These are phyloP conservation scores for Aselliscus stoliczkanus DNA, from an alignment of 2,797 vertebrate species.

Conservation along the genomic window DNA sequence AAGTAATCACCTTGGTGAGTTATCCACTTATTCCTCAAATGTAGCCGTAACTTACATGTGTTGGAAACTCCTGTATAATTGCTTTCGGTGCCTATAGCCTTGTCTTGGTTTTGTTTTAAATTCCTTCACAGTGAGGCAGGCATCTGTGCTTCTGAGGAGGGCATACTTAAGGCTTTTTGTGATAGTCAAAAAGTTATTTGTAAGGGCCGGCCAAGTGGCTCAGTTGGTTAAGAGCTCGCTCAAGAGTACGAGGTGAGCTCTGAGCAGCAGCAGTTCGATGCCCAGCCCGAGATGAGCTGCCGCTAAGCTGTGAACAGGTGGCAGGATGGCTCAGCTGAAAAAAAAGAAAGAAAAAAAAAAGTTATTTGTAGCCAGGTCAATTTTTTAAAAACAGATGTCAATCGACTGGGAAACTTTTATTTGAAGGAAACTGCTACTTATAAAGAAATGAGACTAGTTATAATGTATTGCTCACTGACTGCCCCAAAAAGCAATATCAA, in stretches of 20 bases:
- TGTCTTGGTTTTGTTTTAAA: neutral
- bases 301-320: no score
- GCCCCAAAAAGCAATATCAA: neutral
- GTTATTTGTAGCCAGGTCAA: neutral
- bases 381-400: neutral
- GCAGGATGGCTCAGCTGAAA: no score
- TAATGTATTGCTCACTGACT: neutral
- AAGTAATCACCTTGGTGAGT: neutral
- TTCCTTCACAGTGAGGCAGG: neutral
- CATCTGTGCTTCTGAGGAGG: neutral
- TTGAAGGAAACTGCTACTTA: neutral
- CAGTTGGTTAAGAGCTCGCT: no score
- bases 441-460: neutral
- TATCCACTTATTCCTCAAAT: neutral
- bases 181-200: neutral
- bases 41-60: neutral
- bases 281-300: no score
- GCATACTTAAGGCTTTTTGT: neutral
- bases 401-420: neutral
- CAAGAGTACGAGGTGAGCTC: no score
- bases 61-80: neutral
- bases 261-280: no score
- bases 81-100: neutral
- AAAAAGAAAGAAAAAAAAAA: no score
- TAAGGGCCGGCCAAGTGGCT: no score